Conservation (phyloP, 2,888 invertebrate genomes). For the Thyatira batis region DNA sequence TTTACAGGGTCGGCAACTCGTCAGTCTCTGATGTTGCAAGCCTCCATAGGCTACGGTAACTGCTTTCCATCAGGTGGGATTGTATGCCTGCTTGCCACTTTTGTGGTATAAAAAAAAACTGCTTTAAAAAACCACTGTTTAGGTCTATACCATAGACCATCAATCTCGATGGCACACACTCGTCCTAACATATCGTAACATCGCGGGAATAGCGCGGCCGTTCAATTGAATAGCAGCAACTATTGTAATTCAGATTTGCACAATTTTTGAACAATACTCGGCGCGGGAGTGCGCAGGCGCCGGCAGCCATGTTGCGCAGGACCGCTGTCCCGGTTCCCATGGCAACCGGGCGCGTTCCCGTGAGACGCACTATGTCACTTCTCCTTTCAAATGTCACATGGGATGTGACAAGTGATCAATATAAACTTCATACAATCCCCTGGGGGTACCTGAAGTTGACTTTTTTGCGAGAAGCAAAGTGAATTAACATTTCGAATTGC, state of each 20-base stretch:
- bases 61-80: no score
- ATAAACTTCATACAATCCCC: no score
- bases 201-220: slow-evolving; percentile 20
- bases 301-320: slow-evolving; percentile 31
- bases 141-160: neutral
- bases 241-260: slow-evolving; percentile 24
- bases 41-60: no score
- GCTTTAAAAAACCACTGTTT: no score
- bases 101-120: no score
- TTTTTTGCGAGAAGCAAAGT: no score
- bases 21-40: no score
- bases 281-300: no score
- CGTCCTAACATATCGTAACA: slow-evolving; percentile 11
- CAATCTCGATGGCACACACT: neutral
- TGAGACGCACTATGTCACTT: slow-evolving; percentile 20
- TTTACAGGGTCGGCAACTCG: no score
- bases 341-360: slow-evolving; percentile 26
- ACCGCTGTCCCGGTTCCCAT: slow-evolving; percentile 38
- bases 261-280: slow-evolving; percentile 44
- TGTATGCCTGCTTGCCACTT: no score
- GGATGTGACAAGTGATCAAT: neutral
- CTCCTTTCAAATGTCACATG: neutral
- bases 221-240: slow-evolving; percentile 7
- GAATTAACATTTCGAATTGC: no score
- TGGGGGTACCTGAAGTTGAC: no score